Base-by-base conservation (phyloP, 1,140 invertebrate species). In the Eufriesea mexicana region DNA sequence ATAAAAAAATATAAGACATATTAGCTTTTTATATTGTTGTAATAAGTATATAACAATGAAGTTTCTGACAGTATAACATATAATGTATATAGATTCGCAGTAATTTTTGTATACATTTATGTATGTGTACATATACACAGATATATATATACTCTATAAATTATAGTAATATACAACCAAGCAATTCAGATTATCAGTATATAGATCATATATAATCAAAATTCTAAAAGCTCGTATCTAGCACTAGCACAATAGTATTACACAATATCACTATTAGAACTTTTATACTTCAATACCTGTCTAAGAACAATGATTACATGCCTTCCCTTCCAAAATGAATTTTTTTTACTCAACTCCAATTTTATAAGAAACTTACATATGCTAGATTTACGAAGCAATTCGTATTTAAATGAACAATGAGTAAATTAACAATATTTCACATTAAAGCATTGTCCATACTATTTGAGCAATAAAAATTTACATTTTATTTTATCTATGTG, bases 151-250 rank as follows among this genome's bases (percentile, higher is more conserved):
- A 79, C 51, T 79, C 54, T 90, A 92, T 91, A 89, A 87, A 92
- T 92, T 88, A 92, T 90, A 88, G 86, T 90, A 90, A 88, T 84
- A 89, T 89, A 90, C 85, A 91, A 92, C 91, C 84, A 92, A 92
- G 91, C 91, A 75, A 89, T 88, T 71, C 77, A 70, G 72, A 79
- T 88, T 89, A 91, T 88, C 84, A 86, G 86, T 92, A 90, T 80
- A 91, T 78, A 90, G 85, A 91, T 89, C 79, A 67, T 86, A 86
- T 91, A 83, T 87, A 91, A 80, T 90, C 86, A 90, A 91, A 78
- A 85, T 74, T 85, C 88, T 92, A 92, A 90, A 92, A 91, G 86
- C 89, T 86, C 35, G 35, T 82, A 49, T 72, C 87, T 90, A 87
- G 57, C 2, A n/a, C 82, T 85, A 89, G 80, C 88, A 84, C n/a